These are phyloP conservation scores for Drosophila borealis DNA, from an alignment of 2,888 invertebrate genomes.

Conservation along the genomic window DNA sequence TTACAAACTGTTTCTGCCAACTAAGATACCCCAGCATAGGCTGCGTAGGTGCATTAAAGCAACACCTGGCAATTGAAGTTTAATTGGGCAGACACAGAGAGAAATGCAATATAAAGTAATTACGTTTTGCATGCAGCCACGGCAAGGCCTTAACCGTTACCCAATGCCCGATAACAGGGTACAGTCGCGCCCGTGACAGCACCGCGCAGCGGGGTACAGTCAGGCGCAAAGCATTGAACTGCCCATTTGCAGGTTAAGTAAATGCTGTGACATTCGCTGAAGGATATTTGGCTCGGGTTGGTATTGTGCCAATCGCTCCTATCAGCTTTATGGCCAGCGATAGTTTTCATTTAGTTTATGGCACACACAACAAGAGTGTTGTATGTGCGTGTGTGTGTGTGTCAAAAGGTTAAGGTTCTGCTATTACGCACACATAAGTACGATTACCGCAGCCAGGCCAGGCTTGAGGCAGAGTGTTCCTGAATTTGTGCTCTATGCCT, in stretches of 20 bases:
- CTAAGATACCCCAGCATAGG: constrained; percentile 31
- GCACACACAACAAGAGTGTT: constrained; percentile 25
- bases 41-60: constrained; percentile 39
- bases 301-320: constrained; percentile 15
- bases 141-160: constrained; percentile 23
- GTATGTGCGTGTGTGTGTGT: constrained; percentile 16
- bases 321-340: constrained; percentile 49
- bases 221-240: constrained; percentile 37
- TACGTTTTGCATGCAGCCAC: constrained; percentile 45
- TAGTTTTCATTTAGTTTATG: constrained; percentile 59
- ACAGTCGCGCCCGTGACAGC: constrained; percentile 13
- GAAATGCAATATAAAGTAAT: constrained; percentile 62
- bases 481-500: constrained; percentile 36
- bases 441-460: constrained; percentile 1
- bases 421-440: constrained; percentile 9
- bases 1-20: neutral
- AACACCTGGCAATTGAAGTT: constrained; percentile 69
- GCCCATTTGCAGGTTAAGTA: constrained; percentile 40
- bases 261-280: constrained; percentile 47
- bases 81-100: constrained; percentile 62
- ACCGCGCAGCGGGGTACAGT: constrained; percentile 17
- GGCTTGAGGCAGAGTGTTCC: neutral
- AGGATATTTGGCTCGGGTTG: constrained; percentile 33
- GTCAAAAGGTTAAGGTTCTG: constrained; percentile 59
- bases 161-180: constrained; percentile 18